Conservation (phyloP, 2,888 invertebrate species). For the Leptura quadrifasciata region DNA sequence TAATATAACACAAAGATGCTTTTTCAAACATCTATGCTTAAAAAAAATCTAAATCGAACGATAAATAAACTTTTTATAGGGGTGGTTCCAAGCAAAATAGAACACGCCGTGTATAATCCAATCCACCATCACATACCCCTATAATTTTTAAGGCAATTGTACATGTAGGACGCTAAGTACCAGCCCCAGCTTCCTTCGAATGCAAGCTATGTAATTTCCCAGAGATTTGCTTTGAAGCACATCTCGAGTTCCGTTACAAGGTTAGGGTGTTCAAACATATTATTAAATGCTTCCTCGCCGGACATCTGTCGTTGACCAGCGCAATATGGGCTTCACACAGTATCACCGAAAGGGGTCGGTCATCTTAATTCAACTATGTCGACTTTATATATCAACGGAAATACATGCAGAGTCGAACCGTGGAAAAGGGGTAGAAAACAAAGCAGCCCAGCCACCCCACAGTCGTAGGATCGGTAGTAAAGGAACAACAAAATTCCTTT, state of each 20-base stretch:
- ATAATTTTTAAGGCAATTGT: too few relatives aligned
- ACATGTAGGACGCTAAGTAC: too few relatives aligned
- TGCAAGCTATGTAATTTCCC: constrained; percentile 12
- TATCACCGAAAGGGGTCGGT: constrained; percentile 37
- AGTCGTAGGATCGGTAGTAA: neutral
- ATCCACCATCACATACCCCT: too few relatives aligned
- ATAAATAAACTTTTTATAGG: too few relatives aligned
- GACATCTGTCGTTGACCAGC: constrained; percentile 40
- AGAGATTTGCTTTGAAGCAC: constrained; percentile 13
- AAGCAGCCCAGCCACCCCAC: constrained; percentile 30
- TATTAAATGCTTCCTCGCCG: constrained; percentile 38
- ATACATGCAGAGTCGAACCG: constrained; percentile 23
- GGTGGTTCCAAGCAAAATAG: too few relatives aligned
- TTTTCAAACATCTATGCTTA: too few relatives aligned
- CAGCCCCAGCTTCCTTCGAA: neutral
- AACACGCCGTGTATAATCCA: too few relatives aligned
- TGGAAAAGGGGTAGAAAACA: constrained; percentile 35
- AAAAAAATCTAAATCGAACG: too few relatives aligned
- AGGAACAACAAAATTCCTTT: constrained; percentile 32
- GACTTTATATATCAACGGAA: constrained; percentile 31
- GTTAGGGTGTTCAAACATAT: constrained; percentile 33
- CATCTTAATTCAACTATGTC: constrained; percentile 30
- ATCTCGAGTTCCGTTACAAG: constrained; percentile 30
- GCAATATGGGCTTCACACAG: constrained; percentile 29
- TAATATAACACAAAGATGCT: too few relatives aligned